These are phyloP conservation scores for Scatophagus argus DNA, from an alignment of 2,113 vertebrate genomes.

Conservation along the genomic window DNA sequence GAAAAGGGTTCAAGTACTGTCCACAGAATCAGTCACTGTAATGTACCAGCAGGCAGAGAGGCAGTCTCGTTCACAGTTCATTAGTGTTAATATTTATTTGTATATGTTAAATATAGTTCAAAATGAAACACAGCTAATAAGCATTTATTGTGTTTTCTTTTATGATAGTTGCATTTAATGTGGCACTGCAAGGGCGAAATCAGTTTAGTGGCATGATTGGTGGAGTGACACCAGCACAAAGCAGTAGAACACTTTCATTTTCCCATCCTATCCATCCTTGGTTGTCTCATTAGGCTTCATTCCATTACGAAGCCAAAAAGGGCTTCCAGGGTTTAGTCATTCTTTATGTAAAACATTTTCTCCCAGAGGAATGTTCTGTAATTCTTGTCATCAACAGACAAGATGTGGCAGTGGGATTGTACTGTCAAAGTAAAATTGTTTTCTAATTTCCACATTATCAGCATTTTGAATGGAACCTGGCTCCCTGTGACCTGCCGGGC, in stretches of 20 bases:
- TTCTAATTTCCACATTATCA: constrained; percentile 73
- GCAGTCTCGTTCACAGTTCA: constrained; percentile 17
- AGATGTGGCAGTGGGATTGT: constrained; percentile 55
- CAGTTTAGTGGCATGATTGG: constrained; percentile 56
- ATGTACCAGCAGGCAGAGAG: background rate
- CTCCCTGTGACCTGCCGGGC: constrained; percentile 54
- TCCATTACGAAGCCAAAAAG: constrained; percentile 65
- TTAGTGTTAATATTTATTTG: constrained; percentile 36
- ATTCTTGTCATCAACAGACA: constrained; percentile 49
- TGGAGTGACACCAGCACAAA: constrained; percentile 61
- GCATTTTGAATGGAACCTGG: constrained; percentile 61
- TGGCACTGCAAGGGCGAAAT: constrained; percentile 27
- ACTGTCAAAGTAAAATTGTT: constrained; percentile 56
- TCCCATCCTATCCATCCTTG: constrained; percentile 54
- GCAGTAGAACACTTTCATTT: constrained; percentile 44
- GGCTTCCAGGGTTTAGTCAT: constrained; percentile 58
- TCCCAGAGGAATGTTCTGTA: constrained; percentile 15
- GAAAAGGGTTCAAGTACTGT: background rate
- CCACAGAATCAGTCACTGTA: background rate
- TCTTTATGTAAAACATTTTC: constrained; percentile 73
- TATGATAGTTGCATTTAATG: constrained; percentile 46
- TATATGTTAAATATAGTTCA: constrained; percentile 33
- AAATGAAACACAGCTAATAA: constrained; percentile 38
- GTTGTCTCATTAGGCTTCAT: constrained; percentile 72
- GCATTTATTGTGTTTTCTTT: constrained; percentile 25